A percentile compares a stretch with the other conserved stretches of the same genome.
These are phyloP conservation scores for Vulpes ferrilata DNA, from an alignment of 2,113 vertebrate species.

Conservation along the genomic window DNA sequence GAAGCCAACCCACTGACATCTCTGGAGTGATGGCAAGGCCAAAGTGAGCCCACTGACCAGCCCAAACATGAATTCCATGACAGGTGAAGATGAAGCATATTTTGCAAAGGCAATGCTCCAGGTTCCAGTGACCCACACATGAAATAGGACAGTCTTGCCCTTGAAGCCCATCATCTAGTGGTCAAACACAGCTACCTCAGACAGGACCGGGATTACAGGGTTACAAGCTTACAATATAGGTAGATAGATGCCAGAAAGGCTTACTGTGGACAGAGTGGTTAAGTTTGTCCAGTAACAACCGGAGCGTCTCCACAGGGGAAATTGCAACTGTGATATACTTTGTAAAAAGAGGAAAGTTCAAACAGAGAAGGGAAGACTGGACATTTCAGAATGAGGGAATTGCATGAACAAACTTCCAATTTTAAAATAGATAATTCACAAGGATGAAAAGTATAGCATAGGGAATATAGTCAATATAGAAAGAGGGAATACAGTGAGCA, in stretches of 20 bases:
- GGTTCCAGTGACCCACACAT: too few species aligned
- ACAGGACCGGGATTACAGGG: too few species aligned
- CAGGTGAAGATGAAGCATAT: background rate
- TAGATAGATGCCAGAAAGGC: too few species aligned
- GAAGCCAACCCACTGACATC: too few species aligned
- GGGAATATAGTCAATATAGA: background rate
- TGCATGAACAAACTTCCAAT: background rate
- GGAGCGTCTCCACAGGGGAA: background rate
- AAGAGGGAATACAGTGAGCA: background rate
- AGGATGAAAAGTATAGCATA: background rate
- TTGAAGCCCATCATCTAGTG: background rate
- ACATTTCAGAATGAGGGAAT: background rate
- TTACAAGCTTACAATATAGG: background rate
- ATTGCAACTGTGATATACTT: background rate
- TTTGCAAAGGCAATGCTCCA: too few species aligned
- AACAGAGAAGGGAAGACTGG: background rate
- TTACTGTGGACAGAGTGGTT: too few species aligned
- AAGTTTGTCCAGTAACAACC: background rate
- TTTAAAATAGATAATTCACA: background rate
- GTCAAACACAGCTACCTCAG: fast-evolving
- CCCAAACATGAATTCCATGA: background rate
- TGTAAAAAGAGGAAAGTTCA: background rate
- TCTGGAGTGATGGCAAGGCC: background rate
- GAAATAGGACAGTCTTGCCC: background rate
- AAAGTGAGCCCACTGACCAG: too few species aligned